These are phyloP conservation scores for Mesembrinibis cayennensis DNA, from an alignment of 2,113 vertebrate genomes.

Conservation along the genomic window DNA sequence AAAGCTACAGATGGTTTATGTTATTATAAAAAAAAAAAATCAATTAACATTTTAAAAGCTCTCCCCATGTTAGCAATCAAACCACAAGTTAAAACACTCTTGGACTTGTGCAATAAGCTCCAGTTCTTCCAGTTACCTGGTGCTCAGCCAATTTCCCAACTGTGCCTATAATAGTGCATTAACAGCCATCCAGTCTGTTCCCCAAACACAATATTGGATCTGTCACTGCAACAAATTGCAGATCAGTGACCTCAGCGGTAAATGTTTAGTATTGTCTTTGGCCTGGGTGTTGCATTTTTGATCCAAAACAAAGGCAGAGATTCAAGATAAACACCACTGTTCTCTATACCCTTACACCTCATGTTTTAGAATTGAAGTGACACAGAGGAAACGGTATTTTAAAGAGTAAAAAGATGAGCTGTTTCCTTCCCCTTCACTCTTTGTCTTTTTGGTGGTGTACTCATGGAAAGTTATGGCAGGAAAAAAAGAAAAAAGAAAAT, in stretches of 20 bases:
- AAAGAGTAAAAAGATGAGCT: neutral
- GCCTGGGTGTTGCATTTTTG: neutral
- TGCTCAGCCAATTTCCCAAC: slow-evolving; percentile 58
- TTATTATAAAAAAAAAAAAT: slow-evolving; percentile 42
- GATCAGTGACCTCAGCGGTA: slow-evolving; percentile 40
- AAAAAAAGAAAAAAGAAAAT: neutral
- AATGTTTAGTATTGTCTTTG: slow-evolving; percentile 59
- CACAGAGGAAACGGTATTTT: neutral
- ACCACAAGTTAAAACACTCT: slow-evolving; percentile 10
- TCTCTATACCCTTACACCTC: slow-evolving; percentile 5
- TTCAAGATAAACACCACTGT: slow-evolving; percentile 29
- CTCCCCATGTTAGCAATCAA: slow-evolving; percentile 17
- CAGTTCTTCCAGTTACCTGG: neutral
- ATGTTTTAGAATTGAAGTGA: slow-evolving; percentile 21
- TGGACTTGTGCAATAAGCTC: slow-evolving; percentile 37
- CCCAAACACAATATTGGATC: slow-evolving; percentile 38
- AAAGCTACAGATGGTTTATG: slow-evolving; percentile 36
- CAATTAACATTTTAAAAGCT: slow-evolving; percentile 45
- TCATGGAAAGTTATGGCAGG: neutral
- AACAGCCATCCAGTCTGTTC: slow-evolving; percentile 39
- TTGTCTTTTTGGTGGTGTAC: neutral
- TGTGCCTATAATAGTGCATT: slow-evolving; percentile 21
- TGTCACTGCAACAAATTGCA: slow-evolving; percentile 60
- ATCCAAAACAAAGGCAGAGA: slow-evolving; percentile 42
- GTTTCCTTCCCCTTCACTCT: neutral